Percentiles rank a stretch among this genome's conserved stretches.
These are phyloP conservation scores for Heliconius eleuchia DNA, from an alignment of 1,140 invertebrate genomes.

Conservation along the genomic window DNA sequence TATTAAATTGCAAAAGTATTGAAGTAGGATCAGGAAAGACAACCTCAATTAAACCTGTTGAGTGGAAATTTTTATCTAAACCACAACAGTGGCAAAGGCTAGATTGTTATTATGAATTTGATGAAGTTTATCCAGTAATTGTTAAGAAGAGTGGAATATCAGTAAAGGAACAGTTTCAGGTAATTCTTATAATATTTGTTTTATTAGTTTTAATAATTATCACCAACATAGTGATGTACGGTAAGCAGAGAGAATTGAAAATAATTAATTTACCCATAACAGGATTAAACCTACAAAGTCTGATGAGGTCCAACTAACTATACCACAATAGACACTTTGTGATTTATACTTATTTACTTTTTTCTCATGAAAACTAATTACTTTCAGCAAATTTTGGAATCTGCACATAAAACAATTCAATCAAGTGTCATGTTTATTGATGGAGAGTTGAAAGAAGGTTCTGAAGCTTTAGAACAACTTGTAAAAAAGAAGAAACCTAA, in stretches of 20 bases:
- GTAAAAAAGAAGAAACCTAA: conserved; percentile 82
- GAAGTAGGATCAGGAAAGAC: conserved; percentile 66
- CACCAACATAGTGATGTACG: too few relatives aligned
- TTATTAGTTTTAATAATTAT: too few relatives aligned
- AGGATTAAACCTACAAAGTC: too few relatives aligned
- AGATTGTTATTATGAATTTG: conserved; percentile 86
- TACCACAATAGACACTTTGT: too few relatives aligned
- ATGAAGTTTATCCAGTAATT: conserved; percentile 84
- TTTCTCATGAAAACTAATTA: neutral
- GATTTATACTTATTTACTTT: neutral
- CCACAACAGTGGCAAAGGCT: conserved; percentile 85
- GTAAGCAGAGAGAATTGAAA: too few relatives aligned
- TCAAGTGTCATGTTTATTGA: conserved; percentile 84
- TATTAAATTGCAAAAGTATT: conserved; percentile 75
- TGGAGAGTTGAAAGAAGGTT: conserved; percentile 81
- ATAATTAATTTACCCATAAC: too few relatives aligned
- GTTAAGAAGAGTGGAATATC: conserved; percentile 82
- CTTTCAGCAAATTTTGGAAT: conserved; percentile 83
- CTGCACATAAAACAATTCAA: conserved; percentile 82
- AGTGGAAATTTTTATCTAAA: conserved; percentile 85
- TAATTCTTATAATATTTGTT: conserved; percentile 48
- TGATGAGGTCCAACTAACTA: too few relatives aligned
- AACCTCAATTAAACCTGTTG: conserved; percentile 79
- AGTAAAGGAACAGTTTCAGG: conserved; percentile 86
- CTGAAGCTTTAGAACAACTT: conserved; percentile 81